Percentiles rank a stretch among this genome's conserved stretches.
phyloP scores from a whole-genome alignment of 2,797 vertebrate genomes.

The Sarcoramphus papa region DNA sequence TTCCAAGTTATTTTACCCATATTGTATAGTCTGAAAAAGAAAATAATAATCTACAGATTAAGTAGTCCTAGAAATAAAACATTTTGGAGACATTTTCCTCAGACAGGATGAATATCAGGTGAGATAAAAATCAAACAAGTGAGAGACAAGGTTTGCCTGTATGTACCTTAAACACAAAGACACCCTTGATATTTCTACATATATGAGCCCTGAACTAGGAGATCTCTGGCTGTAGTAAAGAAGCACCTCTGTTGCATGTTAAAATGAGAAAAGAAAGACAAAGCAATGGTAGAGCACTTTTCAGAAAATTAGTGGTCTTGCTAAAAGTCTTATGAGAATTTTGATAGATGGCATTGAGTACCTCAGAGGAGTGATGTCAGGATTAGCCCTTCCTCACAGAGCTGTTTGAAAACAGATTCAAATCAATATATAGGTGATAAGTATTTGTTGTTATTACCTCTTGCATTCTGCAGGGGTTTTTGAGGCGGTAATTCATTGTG shows the following conservation, averaged over 20 bases:
- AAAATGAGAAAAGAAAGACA: not conserved
- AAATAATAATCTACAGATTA: not conserved
- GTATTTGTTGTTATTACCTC: conserved; percentile 34
- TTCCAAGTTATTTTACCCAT: not conserved
- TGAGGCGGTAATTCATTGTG: conserved; percentile 2
- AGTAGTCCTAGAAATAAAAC: not conserved
- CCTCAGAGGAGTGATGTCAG: not conserved
- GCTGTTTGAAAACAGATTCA: conserved; percentile 15
- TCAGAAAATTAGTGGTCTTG: not conserved
- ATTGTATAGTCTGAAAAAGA: not conserved
- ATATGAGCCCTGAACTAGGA: not conserved
- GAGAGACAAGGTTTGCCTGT: not conserved
- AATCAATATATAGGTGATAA: conserved; percentile 23
- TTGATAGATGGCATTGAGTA: not conserved
- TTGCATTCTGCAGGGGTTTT: not conserved
- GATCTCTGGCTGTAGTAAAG: not conserved
- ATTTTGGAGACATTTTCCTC: not conserved
- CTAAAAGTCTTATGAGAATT: not conserved
- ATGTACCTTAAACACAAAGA: not conserved
- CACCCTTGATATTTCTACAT: not conserved
- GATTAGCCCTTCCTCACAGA: not conserved
- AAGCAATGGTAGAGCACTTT: not conserved
- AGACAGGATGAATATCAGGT: not conserved
- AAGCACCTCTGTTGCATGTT: not conserved
- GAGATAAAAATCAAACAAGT: not conserved